A percentile compares a stretch with the other conserved stretches of the same genome.
phyloP scores from a whole-genome alignment of 2,113 vertebrate genomes.

The Trichechus manatus region DNA sequence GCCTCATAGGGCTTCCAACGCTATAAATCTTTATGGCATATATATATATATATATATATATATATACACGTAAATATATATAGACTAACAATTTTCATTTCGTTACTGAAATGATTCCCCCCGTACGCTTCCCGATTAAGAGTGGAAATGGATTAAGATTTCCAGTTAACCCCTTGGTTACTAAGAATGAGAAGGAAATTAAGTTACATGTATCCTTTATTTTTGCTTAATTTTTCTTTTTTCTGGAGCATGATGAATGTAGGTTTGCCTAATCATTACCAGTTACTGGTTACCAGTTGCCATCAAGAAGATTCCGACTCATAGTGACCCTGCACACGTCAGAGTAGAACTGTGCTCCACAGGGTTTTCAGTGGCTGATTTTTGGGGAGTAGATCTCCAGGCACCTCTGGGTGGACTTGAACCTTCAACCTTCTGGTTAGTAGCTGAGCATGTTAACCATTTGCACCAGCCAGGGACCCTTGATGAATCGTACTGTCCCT shows the following conservation, averaged over 20 bases:
- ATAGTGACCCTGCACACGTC: not conserved
- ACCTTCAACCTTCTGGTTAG: not conserved
- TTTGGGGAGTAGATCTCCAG: not conserved
- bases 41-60: too few relatives aligned
- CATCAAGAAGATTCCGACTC: not conserved
- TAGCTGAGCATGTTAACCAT: not conserved
- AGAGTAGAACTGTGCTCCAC: too few relatives aligned
- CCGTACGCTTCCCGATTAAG: constrained; percentile 33
- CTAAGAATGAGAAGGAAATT: constrained; percentile 16
- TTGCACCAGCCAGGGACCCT: not conserved
- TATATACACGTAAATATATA: too few relatives aligned
- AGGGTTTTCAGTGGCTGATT: too few relatives aligned
- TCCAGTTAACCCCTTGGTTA: constrained; percentile 59
- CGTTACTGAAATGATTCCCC: constrained; percentile 89
- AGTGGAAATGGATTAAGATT: constrained; percentile 72
- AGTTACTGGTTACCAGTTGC: too few relatives aligned
- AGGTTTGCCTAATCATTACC: not conserved
- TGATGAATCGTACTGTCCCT: not conserved
- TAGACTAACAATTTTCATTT: constrained; percentile 91
- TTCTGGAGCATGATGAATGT: not conserved
- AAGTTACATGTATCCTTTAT: not conserved
- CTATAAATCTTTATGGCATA: not conserved
- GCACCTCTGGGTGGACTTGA: not conserved
- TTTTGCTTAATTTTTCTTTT: not conserved
- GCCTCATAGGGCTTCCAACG: not conserved